A percentile compares a stretch with the other conserved stretches of the same genome.
These are phyloP conservation scores for Astyanax mexicanus DNA, from an alignment of 2,797 vertebrate species.

Conservation along the genomic window DNA sequence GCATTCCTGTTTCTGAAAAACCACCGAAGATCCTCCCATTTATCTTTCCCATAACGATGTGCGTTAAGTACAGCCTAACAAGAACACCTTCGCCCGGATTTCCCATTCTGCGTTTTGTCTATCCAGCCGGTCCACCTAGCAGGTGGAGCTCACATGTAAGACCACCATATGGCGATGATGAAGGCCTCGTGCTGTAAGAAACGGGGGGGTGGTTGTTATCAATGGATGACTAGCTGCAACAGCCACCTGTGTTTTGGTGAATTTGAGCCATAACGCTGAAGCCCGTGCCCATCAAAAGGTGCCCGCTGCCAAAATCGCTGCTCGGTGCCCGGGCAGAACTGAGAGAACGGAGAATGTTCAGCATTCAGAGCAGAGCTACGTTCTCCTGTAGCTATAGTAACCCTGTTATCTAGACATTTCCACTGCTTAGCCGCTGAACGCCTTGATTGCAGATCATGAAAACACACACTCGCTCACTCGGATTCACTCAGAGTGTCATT, in stretches of 20 bases:
- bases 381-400: conserved; percentile 56
- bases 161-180: conserved; percentile 15
- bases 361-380: conserved; percentile 11
- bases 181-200: conserved; percentile 14
- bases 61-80: not conserved
- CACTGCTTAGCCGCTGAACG: conserved; percentile 8
- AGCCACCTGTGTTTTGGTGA: conserved; percentile 36
- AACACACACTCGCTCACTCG: not conserved
- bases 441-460: conserved; percentile 18
- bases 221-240: conserved; percentile 25
- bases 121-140: conserved; percentile 15
- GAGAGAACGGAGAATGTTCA: conserved; percentile 38
- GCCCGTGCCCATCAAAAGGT: conserved; percentile 25
- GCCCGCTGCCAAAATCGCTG: conserved; percentile 35
- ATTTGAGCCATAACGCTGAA: conserved; percentile 18
- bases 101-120: conserved; percentile 1
- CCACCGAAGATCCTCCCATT: too few relatives aligned
- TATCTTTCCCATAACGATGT: too few relatives aligned
- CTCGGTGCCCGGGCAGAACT: conserved; percentile 36
- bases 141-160: conserved; percentile 12
- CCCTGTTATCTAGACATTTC: conserved; percentile 37
- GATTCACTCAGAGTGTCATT: not conserved
- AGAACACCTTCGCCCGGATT: conserved; percentile 26
- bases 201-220: conserved; percentile 26
- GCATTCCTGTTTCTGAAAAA: too few relatives aligned